A percentile compares a stretch with the other conserved stretches of the same genome.
These are phyloP conservation scores for Leptinotarsa peninsularis DNA, from an alignment of 2,888 invertebrate species.

Conservation along the genomic window DNA sequence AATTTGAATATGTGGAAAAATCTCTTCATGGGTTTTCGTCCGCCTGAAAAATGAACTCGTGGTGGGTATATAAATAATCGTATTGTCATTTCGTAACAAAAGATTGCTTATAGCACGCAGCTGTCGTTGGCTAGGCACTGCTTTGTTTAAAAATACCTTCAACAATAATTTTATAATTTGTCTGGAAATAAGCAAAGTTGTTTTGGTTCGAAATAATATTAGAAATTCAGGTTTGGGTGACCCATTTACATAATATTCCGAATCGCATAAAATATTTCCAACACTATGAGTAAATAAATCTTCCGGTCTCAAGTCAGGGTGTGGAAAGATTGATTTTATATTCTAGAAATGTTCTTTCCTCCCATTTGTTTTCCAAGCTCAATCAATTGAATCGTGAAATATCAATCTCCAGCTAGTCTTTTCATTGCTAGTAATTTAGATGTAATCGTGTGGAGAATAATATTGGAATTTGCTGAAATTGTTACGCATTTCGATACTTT, in stretches of 20 bases:
- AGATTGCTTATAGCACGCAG: neutral
- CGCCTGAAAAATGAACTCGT: neutral
- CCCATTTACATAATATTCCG: neutral
- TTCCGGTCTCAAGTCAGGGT: neutral
- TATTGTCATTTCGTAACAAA: conserved; percentile 13
- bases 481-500: too few species aligned
- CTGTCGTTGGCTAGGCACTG: conserved; percentile 9
- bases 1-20: too few species aligned
- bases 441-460: too few species aligned
- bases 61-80: neutral
- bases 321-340: neutral
- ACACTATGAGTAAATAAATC: neutral
- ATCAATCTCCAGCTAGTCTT: too few species aligned
- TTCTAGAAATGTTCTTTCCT: too few species aligned
- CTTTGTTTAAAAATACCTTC: conserved; percentile 1
- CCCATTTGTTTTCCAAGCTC: too few species aligned
- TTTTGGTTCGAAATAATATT: conserved; percentile 7
- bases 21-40: neutral
- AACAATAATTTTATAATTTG: neutral
- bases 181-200: conserved; percentile 9
- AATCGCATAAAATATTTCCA: neutral
- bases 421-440: too few species aligned
- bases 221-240: neutral
- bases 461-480: too few species aligned
- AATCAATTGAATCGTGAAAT: too few species aligned